These are phyloP conservation scores for Erebia aethiops DNA, from an alignment of 2,888 invertebrate genomes.

Conservation along the genomic window DNA sequence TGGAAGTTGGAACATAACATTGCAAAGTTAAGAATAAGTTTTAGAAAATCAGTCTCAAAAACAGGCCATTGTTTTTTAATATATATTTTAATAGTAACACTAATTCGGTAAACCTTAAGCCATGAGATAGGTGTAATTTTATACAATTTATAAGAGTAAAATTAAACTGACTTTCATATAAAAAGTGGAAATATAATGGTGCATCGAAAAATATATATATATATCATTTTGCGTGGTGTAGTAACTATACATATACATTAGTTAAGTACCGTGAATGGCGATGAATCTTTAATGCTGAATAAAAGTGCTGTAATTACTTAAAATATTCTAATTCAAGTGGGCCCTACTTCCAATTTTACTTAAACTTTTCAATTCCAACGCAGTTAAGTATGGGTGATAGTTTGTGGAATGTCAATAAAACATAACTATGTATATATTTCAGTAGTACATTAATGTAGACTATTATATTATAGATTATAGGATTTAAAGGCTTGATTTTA, in stretches of 20 bases:
- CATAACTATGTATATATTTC: too few relatives aligned
- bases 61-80: constrained; percentile 75
- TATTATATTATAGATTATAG: constrained; percentile 6
- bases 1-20: constrained; percentile 38
- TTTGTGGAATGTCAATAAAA: neutral
- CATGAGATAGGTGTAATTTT: constrained; percentile 36
- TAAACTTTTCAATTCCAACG: constrained; percentile 13
- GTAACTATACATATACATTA: constrained; percentile 12
- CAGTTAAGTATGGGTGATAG: neutral
- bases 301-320: neutral
- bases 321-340: neutral
- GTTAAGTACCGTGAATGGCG: neutral
- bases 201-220: constrained; percentile 28
- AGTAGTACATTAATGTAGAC: constrained; percentile 10
- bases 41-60: constrained; percentile 82
- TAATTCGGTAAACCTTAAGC: constrained; percentile 48
- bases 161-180: constrained; percentile 5
- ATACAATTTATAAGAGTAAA: constrained; percentile 21
- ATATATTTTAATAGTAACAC: constrained; percentile 56
- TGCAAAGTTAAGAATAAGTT: constrained; percentile 66
- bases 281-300: too few relatives aligned
- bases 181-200: constrained; percentile 18
- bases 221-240: constrained; percentile 12
- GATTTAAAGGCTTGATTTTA: neutral
- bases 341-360: neutral